phyloP scores from a whole-genome alignment of 1,140 invertebrate genomes.

The Cyclina sinensis region DNA sequence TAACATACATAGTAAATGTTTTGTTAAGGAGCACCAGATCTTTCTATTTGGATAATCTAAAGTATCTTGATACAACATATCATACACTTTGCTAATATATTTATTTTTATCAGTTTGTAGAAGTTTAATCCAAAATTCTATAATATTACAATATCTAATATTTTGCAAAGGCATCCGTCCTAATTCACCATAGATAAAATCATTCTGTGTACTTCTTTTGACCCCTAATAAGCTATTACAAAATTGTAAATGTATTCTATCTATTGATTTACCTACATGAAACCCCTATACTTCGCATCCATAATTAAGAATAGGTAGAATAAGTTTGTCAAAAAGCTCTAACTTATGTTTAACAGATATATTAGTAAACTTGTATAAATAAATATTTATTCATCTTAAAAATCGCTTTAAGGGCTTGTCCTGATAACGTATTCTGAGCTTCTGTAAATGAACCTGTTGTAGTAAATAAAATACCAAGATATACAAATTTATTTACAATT shows the following conservation, averaged over 20 bases:
- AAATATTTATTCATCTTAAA: conserved; percentile 50
- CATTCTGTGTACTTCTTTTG: conserved; percentile 21
- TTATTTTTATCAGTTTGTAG: conserved; percentile 2
- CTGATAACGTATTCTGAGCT: too few relatives aligned
- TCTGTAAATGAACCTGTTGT: conserved; percentile 17
- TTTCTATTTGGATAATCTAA: not conserved
- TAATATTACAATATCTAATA: not conserved
- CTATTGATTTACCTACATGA: not conserved
- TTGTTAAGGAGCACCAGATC: not conserved
- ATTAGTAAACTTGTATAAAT: conserved; percentile 12
- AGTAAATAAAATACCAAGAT: conserved; percentile 43
- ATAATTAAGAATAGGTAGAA: not conserved
- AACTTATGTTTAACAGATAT: conserved; percentile 15
- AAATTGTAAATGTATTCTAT: conserved; percentile 16
- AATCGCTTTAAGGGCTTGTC: too few relatives aligned
- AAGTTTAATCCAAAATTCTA: conserved; percentile 41
- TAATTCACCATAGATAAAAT: conserved; percentile 45
- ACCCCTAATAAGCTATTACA: conserved; percentile 36
- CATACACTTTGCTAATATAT: conserved; percentile 18
- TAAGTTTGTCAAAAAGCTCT: conserved; percentile 24
- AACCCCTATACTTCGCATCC: not conserved
- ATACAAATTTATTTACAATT: conserved; percentile 28
- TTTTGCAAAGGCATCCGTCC: conserved; percentile 2
- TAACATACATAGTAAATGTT: not conserved
- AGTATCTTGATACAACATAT: not conserved